Conservation (phyloP, 2,797 vertebrate species). For the Lepilemur septentrionalis region DNA sequence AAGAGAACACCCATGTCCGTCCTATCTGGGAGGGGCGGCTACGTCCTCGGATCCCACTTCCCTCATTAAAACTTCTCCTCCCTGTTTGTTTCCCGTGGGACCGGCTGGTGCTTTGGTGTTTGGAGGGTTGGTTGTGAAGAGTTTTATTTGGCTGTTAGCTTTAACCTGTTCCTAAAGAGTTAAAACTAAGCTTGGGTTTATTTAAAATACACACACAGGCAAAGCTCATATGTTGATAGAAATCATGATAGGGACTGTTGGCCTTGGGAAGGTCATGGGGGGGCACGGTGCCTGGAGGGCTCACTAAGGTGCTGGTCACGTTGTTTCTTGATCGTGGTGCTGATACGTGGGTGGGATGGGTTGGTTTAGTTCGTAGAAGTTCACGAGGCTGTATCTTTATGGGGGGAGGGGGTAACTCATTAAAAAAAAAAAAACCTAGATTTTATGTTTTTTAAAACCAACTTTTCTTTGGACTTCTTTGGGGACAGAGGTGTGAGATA, state of each 20-base stretch:
- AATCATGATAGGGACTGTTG: too few species aligned
- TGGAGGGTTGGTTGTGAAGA: neutral
- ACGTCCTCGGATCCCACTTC: neutral
- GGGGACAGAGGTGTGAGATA: neutral
- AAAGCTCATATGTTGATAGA: neutral
- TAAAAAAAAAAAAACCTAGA: neutral
- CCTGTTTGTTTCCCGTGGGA: neutral
- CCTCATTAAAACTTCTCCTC: neutral
- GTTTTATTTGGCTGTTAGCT: neutral
- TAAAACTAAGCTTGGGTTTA: neutral
- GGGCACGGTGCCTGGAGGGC: neutral
- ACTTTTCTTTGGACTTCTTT: neutral
- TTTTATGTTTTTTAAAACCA: conserved; percentile 14
- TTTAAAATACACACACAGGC: neutral
- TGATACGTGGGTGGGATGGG: neutral
- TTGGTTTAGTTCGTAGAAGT: neutral
- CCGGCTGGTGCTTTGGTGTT: neutral
- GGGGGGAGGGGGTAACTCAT: neutral
- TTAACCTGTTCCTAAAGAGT: neutral
- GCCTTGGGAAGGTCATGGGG: neutral
- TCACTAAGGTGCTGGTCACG: neutral
- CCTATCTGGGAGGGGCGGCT: neutral
- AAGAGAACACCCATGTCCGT: accelerated
- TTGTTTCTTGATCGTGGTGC: neutral
- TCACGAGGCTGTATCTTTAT: neutral